Percentiles rank a stretch among this genome's conserved stretches.
These are phyloP conservation scores for Neosilurus mollespiculum DNA, from an alignment of 2,797 vertebrate genomes.

Conservation along the genomic window DNA sequence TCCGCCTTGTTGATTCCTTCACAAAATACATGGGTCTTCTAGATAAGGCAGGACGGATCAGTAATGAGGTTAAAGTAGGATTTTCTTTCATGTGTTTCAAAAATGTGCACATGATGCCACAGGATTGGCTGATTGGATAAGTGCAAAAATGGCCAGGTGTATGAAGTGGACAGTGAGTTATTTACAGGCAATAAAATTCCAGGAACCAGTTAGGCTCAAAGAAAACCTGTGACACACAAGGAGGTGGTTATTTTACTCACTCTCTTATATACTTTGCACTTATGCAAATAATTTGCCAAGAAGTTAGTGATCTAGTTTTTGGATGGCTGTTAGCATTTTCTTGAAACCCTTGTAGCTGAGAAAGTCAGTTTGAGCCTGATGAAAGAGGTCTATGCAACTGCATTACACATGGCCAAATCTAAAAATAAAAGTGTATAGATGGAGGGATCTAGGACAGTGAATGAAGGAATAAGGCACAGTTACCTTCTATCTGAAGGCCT, in stretches of 20 bases:
- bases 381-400: constrained; percentile 66
- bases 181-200: neutral
- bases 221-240: constrained; percentile 61
- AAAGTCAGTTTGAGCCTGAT: constrained; percentile 70
- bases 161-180: no score
- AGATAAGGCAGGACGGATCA: constrained; percentile 12
- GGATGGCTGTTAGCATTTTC: constrained; percentile 61
- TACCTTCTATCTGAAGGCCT: constrained; percentile 58
- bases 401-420: constrained; percentile 48
- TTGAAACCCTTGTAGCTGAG: constrained; percentile 62
- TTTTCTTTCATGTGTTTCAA: neutral
- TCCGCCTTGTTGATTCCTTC: neutral
- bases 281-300: constrained; percentile 60
- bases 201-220: neutral
- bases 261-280: constrained; percentile 59
- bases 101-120: neutral
- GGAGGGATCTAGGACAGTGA: constrained; percentile 69
- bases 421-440: constrained; percentile 60
- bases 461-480: constrained; percentile 45
- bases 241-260: constrained; percentile 62
- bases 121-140: no score
- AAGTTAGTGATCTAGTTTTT: constrained; percentile 67
- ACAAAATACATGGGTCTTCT: neutral
- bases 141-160: no score
- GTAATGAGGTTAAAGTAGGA: neutral